These are phyloP conservation scores for Oopsacas minuta DNA, from an alignment of 37 sponge, comb jelly and placozoan genomes.

Conservation along the genomic window DNA sequence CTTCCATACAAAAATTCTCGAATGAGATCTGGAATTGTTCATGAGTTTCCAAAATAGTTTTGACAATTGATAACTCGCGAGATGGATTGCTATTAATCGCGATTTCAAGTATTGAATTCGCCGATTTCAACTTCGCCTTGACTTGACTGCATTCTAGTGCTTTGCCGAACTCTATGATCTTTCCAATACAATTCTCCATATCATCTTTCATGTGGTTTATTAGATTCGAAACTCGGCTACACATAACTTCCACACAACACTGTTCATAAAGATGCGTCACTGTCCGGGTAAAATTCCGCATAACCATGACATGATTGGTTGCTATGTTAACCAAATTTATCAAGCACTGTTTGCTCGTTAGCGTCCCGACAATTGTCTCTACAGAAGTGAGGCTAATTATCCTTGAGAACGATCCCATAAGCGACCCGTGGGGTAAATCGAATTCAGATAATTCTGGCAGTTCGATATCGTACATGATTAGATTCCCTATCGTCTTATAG, in stretches of 20 bases:
- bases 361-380: not conserved
- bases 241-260: not conserved
- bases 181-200: not conserved
- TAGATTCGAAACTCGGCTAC: not conserved
- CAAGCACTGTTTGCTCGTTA: not conserved
- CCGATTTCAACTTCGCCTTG: not conserved
- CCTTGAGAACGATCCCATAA: not conserved
- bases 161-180: not conserved
- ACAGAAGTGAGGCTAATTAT: not conserved
- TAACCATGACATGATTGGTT: not conserved
- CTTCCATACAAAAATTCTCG: not conserved
- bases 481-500: not conserved
- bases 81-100: not conserved
- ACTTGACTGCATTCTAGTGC: not conserved
- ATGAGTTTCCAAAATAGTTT: not conserved
- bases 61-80: not conserved
- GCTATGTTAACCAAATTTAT: not conserved
- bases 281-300: not conserved
- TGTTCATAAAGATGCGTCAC: not conserved
- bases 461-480: not conserved
- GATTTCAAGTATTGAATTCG: not conserved
- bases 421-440: not conserved
- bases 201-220: not conserved
- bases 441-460: not conserved
- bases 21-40: not conserved